Base-by-base conservation (phyloP, 2,888 invertebrate genomes). In the Mechanitis mazaeus region DNA sequence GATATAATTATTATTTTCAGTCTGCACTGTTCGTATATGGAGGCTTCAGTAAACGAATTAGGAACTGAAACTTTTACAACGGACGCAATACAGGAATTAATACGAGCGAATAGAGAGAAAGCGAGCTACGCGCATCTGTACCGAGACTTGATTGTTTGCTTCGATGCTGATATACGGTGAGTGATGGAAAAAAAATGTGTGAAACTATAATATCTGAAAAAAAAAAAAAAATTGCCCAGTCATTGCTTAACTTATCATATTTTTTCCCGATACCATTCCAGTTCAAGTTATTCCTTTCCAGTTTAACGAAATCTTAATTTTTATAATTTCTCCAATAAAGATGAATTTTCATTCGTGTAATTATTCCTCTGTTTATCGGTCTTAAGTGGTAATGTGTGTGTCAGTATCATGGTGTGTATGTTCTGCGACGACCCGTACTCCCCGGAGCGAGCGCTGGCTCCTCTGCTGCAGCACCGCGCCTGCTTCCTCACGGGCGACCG, bases 351-450 rank as follows among this genome's bases (percentile, higher is more conserved):
- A 7, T 38, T 38, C 9, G 42, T 42, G 42, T 42, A 42, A 42
- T 42, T 9, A 20, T 20, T 20, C 20, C 20, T 20, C 20, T 20
- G 20, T 20, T 20, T 20, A 20, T 20, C 20, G 20, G 1, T 20
- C 20, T 20, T 20, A 20, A 20, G 20, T 20, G 20, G 42, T 9
- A 2, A 3, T 31, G 5, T 31, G 1, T 58, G 20, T 59, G 35
- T 33, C 58, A 94, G 97, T 74, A 96, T 97, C 83, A 95, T 96
- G 81, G 95, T 98, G 92, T 98, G 97, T 84, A 95, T 98, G 94
- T 97, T 98, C 85, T 98, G 98, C 85, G 98, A 97, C 59, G 98
- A 98, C 84, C 96, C 97, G 1, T 98, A 94, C 80, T 95, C 96
- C 0, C 94, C 97, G 54, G 97, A 97, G 81, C 95, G 96, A 65